These are phyloP conservation scores for Hyposmocoma kahamanoa DNA, from an alignment of 1,140 invertebrate genomes.

Conservation along the genomic window DNA sequence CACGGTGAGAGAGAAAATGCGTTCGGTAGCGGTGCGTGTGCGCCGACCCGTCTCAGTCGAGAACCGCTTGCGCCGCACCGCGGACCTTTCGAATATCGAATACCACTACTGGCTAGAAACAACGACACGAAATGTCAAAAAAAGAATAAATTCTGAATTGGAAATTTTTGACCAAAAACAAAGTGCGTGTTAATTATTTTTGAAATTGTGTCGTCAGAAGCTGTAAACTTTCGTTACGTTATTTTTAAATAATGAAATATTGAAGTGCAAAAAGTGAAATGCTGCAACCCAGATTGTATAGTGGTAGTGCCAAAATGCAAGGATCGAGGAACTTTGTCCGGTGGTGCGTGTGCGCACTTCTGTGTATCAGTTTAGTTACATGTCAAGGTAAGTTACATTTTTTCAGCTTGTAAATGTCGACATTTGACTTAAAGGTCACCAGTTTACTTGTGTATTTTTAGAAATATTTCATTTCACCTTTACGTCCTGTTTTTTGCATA, in stretches of 20 bases:
- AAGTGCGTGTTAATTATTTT: no score
- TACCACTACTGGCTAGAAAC: not conserved
- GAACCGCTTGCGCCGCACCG: constrained; percentile 17
- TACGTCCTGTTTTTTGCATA: no score
- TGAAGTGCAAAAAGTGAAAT: constrained; percentile 36
- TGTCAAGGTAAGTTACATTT: constrained; percentile 56
- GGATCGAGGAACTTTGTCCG: constrained; percentile 20
- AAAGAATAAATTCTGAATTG: not conserved
- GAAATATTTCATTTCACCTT: no score
- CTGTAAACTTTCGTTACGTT: no score
- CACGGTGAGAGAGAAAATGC: constrained; percentile 19
- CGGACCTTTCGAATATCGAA: constrained; percentile 23
- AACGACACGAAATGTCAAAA: not conserved
- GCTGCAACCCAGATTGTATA: constrained; percentile 56
- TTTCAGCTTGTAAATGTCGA: no score
- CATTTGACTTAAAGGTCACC: no score
- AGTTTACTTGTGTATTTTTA: no score
- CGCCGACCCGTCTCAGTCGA: constrained; percentile 24
- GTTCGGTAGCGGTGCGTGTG: constrained; percentile 17
- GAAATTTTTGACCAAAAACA: no score
- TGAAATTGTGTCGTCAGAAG: no score
- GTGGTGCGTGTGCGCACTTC: constrained; percentile 29
- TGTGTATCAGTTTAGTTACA: constrained; percentile 31
- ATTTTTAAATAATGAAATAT: constrained; percentile 35
- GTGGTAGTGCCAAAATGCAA: constrained; percentile 34